Conservation (phyloP, 2,888 invertebrate species). For the Leptura quadrifasciata region DNA sequence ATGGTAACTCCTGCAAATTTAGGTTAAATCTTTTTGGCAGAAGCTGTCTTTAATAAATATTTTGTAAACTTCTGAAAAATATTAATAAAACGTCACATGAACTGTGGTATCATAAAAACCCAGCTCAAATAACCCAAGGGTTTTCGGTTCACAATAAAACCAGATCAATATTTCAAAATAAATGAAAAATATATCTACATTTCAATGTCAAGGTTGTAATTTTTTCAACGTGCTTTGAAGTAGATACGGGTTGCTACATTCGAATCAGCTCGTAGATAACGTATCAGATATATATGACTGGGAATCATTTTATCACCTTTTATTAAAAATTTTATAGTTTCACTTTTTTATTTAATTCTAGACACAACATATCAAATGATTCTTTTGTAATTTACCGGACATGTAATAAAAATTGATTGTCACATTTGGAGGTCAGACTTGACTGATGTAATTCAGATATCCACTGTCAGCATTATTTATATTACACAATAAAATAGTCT, state of each 20-base stretch:
- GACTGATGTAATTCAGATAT: conserved; percentile 9
- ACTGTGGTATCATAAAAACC: no score
- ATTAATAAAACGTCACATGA: no score
- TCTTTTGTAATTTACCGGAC: neutral
- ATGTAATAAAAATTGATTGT: conserved; percentile 7
- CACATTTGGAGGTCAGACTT: conserved; percentile 8
- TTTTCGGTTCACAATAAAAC: no score
- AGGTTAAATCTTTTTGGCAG: no score
- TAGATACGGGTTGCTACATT: neutral
- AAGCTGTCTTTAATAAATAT: no score
- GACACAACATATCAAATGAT: conserved; percentile 21
- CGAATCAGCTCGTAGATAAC: neutral
- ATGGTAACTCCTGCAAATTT: no score
- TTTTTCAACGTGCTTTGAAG: neutral
- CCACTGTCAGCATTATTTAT: conserved; percentile 2
- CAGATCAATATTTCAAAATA: no score
- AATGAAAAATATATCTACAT: neutral
- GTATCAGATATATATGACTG: neutral
- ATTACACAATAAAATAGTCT: neutral
- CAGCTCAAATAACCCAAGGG: no score
- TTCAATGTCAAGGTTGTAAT: neutral
- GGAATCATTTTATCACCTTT: conserved; percentile 7
- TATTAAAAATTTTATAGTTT: neutral
- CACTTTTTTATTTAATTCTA: neutral
- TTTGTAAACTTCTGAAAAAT: no score